phyloP scores from a whole-genome alignment of 2,113 vertebrate genomes.

The Columba livia region DNA sequence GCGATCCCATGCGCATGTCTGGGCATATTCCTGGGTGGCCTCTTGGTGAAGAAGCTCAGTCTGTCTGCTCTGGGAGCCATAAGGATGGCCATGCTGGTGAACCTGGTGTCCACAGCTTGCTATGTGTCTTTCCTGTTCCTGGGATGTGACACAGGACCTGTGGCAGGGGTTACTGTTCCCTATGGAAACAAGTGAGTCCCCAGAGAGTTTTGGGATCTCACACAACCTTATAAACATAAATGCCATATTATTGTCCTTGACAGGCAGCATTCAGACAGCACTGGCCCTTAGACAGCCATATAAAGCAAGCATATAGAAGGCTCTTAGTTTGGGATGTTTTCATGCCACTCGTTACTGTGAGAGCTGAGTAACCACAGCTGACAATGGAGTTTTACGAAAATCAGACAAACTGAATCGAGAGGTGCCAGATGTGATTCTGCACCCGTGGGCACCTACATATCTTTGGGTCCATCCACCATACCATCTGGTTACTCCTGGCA shows the following conservation, averaged over 20 bases:
- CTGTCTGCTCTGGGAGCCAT: slow-evolving; percentile 94
- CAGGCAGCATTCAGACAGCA: neutral
- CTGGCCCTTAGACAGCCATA: neutral
- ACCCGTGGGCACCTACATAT: rapidly evolving
- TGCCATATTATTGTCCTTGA: rapidly evolving
- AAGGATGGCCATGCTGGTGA: slow-evolving; percentile 97
- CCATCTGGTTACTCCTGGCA: neutral
- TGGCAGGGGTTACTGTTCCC: slow-evolving; percentile 91
- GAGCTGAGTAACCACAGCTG: neutral
- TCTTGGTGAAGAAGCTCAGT: slow-evolving; percentile 97
- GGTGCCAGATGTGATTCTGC: neutral
- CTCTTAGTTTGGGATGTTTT: neutral
- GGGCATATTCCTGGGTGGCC: slow-evolving; percentile 96
- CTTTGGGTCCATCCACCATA: neutral
- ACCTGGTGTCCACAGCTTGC: slow-evolving; percentile 95
- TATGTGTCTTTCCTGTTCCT: slow-evolving; percentile 97
- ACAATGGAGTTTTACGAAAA: neutral
- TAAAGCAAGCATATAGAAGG: neutral
- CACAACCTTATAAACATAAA: neutral
- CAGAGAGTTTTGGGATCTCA: neutral
- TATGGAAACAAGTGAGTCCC: slow-evolving; percentile 90
- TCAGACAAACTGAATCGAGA: neutral
- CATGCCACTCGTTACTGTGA: neutral
- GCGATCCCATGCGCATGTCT: slow-evolving; percentile 96
- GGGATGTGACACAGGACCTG: slow-evolving; percentile 93